Evolutionary conservation across 2,113 vertebrate species (phyloP).

Genomic region (Chinchilla lanigera): DNA sequence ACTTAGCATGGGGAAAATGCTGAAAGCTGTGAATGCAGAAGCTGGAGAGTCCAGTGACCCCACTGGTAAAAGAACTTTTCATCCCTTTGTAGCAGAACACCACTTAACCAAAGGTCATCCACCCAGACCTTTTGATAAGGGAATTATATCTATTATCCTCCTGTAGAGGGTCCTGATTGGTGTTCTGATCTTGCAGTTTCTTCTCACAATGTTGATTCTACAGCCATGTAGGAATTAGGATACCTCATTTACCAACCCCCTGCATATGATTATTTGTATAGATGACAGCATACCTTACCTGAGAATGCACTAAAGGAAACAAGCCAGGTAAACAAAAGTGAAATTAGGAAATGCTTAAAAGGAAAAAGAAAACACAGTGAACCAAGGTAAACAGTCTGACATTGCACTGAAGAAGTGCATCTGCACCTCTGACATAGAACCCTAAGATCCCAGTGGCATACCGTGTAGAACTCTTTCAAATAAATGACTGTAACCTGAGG

Average conservation of each 20-base stretch:
- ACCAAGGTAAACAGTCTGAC: slow-evolving; percentile 6
- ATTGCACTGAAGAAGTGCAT: slow-evolving; percentile 67
- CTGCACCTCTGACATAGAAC: slow-evolving; percentile 34
- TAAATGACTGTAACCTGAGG: slow-evolving; percentile 66
- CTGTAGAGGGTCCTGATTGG: slow-evolving; percentile 92
- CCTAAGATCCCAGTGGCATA: slow-evolving; percentile 61
- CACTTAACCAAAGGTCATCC: slow-evolving; percentile 87
- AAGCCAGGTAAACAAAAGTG: slow-evolving; percentile 79
- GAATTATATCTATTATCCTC: slow-evolving; percentile 90
- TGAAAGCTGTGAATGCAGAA: slow-evolving; percentile 91
- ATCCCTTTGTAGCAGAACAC: slow-evolving; percentile 90
- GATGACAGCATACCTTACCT: slow-evolving; percentile 87
- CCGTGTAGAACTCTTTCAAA: slow-evolving; percentile 55
- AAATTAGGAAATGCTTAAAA: slow-evolving; percentile 77
- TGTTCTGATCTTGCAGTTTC: slow-evolving; percentile 93
- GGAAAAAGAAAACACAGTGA: slow-evolving; percentile 74
- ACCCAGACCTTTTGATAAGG: slow-evolving; percentile 89
- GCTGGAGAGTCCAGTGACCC: slow-evolving; percentile 91
- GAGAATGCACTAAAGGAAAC: slow-evolving; percentile 78
- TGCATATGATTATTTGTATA: slow-evolving; percentile 93
- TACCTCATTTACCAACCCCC: slow-evolving; percentile 93
- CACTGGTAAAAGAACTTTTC: slow-evolving; percentile 91
- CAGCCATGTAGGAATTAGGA: slow-evolving; percentile 91
- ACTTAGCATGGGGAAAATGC: slow-evolving; percentile 92
- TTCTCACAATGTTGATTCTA: slow-evolving; percentile 92